Evolutionary conservation across 2,113 vertebrate species (phyloP), one percentile per base, ranked within the genome.

Genomic region (Crotalus helleri): DNA sequence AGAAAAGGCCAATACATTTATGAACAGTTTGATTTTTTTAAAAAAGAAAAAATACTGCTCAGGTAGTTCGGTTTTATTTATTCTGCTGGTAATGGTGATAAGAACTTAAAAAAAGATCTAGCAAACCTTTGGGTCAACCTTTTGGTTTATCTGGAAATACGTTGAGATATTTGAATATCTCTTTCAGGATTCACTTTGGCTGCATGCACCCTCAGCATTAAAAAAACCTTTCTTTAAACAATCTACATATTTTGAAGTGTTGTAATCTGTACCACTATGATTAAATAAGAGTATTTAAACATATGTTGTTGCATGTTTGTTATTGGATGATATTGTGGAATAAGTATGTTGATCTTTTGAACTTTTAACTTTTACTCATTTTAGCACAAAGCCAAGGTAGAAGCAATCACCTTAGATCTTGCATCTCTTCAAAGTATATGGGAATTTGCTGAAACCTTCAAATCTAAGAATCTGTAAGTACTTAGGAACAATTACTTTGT

Each of bases 301-400:
- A 97, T 97, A 95, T 97, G 97, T 96, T 93, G 91, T 95, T 97
- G 93, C 95, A 93, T 97, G 95, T 96, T 98, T 96, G 92, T 94
- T 97, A 95, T 96, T 97, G 97, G 86, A 23, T 90, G 96, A 97
- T 96, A 90, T 95, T 92, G 86, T 93, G 97, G 97, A 96, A 91
- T 94, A 94, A 97, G 94, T 95, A 96, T 96, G 95, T 97, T 96
- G 95, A 97, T 98, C 94, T 96, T 96, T 95, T 93, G 93, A 92
- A 95, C 58, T 95, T 91, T 87, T 94, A 92, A 24, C 95, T 94
- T 97, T 96, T 95, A 97, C 93, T 97, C 94, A 39, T 97, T 98
- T 93, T 97, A 99, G 99, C 98, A 98, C 95, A 99, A 99, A 98
- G 99, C 99, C 93, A 98, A 98, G 96, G 98, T 99, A 64, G 99